Evolutionary conservation across 2,797 vertebrate species (phyloP), one percentile per base, ranked within the genome.

Genomic region (Corythornis leucogaster): DNA sequence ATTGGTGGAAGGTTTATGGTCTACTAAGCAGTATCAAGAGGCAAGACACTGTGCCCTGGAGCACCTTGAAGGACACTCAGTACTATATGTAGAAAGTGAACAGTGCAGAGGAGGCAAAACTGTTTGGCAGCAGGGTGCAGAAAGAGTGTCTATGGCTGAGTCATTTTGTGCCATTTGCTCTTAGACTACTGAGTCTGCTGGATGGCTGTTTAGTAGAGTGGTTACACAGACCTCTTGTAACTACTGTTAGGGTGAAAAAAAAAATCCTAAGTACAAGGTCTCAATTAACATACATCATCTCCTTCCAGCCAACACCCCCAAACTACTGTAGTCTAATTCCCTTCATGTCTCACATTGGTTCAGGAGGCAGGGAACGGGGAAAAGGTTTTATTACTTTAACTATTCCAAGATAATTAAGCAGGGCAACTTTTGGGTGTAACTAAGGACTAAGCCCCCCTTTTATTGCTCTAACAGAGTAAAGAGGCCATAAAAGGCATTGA

Each of bases 381-480:
- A 92, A 80, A 21, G 8, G 8, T 77, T 91, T 94, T 89, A 90
- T 90, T 92, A 66, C 61, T 93, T 92, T 70, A 90, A 48, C 70
- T 79, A 80, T 83, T 93, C 58, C 66, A 78, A 70, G 59, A 85
- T 71, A 95, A 94, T 90, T 93, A 93, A 92, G 62, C 64, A 83
- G 46, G 40, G 62, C 50, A 87, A 54, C 64, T 83, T 92, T 80
- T 83, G 81, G 58, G 76, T 12, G 16, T 93, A 87, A 87, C 78
- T 62, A 87, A 90, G 26, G 26, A 58, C 67, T 90, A 90, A 93
- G 59, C 54, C 93, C 94, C 71, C 50, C 91, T 95, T 95, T 94
- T 85, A 94, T 80, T 89, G 64, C 92, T 92, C 87, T 93, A 66
- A 66, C 57, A 87, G 61, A 64, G 46, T 86, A 86, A 85, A 88